A percentile compares a stretch with the other conserved stretches of the same genome.
Evolutionary conservation across 2,888 invertebrate species (phyloP).

Genomic region (Balanococcus diminutus): DNA sequence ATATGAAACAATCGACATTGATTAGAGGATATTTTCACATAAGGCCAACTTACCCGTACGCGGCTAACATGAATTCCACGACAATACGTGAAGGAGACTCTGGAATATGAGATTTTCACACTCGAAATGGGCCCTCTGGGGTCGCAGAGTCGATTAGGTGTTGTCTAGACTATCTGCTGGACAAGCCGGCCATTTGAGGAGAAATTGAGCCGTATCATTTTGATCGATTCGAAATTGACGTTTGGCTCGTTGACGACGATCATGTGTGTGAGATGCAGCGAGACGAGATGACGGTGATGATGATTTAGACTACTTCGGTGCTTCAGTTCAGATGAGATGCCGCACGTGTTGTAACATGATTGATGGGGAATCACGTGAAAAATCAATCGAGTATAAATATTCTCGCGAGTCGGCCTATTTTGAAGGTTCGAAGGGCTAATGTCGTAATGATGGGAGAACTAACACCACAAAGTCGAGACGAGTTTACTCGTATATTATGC

Average conservation of each 20-base stretch:
- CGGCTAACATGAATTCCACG: slow-evolving; percentile 43
- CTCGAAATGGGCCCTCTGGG: neutral
- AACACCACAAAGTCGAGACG: neutral
- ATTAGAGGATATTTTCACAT: neutral
- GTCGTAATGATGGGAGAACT: neutral
- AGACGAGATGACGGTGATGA: no score
- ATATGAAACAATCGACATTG: neutral
- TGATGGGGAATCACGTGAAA: neutral
- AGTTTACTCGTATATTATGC: no score
- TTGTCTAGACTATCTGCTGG: neutral
- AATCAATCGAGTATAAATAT: neutral
- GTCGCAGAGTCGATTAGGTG: neutral
- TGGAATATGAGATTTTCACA: neutral
- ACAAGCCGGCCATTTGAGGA: neutral
- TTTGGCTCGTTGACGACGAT: neutral
- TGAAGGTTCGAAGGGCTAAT: neutral
- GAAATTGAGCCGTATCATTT: neutral
- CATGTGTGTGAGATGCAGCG: no score
- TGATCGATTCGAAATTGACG: neutral
- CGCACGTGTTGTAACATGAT: neutral
- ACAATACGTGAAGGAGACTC: neutral
- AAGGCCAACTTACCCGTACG: slow-evolving; percentile 38
- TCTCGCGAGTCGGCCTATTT: neutral
- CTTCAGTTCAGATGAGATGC: neutral
- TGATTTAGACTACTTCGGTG: no score